Evolutionary conservation across 2,113 vertebrate species (phyloP).

Genomic region (Paradoxurus hermaphroditus): DNA sequence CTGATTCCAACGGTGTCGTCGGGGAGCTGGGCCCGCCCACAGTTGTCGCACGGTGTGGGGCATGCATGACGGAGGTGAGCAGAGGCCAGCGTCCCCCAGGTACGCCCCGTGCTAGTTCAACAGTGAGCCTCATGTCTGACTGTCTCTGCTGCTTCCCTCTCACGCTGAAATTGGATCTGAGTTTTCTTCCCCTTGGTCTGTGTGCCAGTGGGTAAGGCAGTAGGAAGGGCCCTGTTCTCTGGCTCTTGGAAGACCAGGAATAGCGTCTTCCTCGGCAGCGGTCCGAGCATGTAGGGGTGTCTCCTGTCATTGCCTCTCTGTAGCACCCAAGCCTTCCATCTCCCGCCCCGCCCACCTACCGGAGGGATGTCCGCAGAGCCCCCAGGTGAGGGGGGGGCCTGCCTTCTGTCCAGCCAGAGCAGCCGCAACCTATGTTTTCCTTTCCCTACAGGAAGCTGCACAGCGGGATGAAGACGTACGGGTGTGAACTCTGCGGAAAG

Average conservation of each 20-base stretch:
- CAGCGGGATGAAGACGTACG: slow-evolving; percentile 98
- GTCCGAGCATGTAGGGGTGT: neutral
- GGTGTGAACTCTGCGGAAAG: slow-evolving; percentile 98
- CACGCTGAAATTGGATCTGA: neutral
- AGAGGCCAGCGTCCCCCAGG: fast-evolving
- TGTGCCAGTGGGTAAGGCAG: too few relatives aligned
- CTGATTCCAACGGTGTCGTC: fast-evolving
- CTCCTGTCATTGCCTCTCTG: neutral
- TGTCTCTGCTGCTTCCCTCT: neutral
- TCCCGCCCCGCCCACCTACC: neutral
- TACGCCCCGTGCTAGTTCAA: fast-evolving
- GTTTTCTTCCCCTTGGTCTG: neutral
- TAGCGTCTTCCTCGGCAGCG: neutral
- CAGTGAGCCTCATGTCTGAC: neutral
- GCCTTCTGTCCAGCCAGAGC: neutral
- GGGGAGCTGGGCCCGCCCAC: fast-evolving
- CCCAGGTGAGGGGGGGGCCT: neutral
- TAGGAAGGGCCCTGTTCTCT: neutral
- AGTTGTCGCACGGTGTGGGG: fast-evolving
- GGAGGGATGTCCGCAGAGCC: neutral
- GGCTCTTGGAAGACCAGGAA: neutral
- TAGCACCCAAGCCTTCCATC: neutral
- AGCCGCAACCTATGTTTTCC: slow-evolving; percentile 68
- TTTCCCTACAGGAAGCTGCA: slow-evolving; percentile 93
- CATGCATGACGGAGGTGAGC: neutral